These are phyloP conservation scores for Nasonovia ribisnigri DNA, from an alignment of 2,888 invertebrate genomes.

Conservation along the genomic window DNA sequence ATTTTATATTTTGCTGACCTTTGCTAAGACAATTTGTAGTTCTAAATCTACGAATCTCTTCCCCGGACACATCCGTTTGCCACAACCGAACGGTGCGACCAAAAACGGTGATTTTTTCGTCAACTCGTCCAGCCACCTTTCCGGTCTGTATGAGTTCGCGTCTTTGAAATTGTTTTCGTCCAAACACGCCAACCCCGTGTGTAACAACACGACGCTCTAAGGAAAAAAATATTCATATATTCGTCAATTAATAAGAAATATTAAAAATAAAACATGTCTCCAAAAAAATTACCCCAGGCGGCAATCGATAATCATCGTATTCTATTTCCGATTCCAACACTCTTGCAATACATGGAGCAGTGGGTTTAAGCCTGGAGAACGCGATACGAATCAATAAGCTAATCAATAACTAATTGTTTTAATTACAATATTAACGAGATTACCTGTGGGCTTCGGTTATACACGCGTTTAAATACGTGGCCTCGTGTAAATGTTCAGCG, in stretches of 20 bases:
- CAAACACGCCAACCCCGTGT: constrained; percentile 85
- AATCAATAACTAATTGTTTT: background rate
- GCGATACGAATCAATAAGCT: background rate
- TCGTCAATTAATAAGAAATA: background rate
- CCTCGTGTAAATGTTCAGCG: constrained; percentile 75
- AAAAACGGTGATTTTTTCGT: constrained; percentile 75
- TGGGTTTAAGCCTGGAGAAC: constrained; percentile 75
- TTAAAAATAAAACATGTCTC: background rate
- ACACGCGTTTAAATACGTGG: constrained; percentile 84
- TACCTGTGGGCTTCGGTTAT: constrained; percentile 81
- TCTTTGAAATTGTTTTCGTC: constrained; percentile 81
- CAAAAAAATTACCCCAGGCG: constrained; percentile 76
- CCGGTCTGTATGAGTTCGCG: constrained; percentile 80
- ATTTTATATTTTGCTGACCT: constrained; percentile 72
- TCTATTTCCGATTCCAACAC: constrained; percentile 80
- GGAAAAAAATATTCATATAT: constrained; percentile 19
- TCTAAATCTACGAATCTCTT: constrained; percentile 86
- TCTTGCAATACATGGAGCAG: constrained; percentile 84
- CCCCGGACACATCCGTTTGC: constrained; percentile 86
- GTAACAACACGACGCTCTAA: constrained; percentile 83
- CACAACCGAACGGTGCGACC: constrained; percentile 85
- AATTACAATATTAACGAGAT: background rate
- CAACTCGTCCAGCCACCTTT: constrained; percentile 80
- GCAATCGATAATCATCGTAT: constrained; percentile 77
- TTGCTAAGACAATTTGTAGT: constrained; percentile 80